Conservation (phyloP, 2,888 invertebrate genomes). For the Ornithoptera priamus region DNA sequence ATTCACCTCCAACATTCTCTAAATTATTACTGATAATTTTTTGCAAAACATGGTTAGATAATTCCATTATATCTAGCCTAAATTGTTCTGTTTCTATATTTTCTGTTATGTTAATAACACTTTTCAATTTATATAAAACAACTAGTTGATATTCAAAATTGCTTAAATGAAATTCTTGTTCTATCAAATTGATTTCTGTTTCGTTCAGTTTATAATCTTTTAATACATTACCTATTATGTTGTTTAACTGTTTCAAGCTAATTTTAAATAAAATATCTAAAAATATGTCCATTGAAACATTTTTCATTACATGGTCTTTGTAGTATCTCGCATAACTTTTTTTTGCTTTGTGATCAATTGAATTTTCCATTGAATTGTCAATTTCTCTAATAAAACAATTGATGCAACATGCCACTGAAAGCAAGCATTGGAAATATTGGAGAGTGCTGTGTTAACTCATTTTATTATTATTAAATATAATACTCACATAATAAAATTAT, state of each 20-base stretch:
- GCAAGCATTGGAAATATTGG: not conserved
- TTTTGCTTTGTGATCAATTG: not conserved
- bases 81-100: slow-evolving; percentile 42
- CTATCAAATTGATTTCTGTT: slow-evolving; percentile 36
- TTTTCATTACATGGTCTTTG: slow-evolving; percentile 14
- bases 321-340: not conserved
- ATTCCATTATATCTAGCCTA: slow-evolving; percentile 48
- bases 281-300: slow-evolving; percentile 30
- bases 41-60: slow-evolving; percentile 47
- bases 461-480: slow-evolving; percentile 3
- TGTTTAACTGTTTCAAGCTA: slow-evolving; percentile 38
- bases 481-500: slow-evolving; percentile 29
- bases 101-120: slow-evolving; percentile 34
- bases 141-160: slow-evolving; percentile 40
- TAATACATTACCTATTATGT: slow-evolving; percentile 41
- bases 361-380: not conserved
- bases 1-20: slow-evolving; percentile 38
- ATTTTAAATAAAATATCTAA: slow-evolving; percentile 36
- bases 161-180: slow-evolving; percentile 39
- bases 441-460: not conserved
- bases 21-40: slow-evolving; percentile 42
- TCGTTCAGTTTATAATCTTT: slow-evolving; percentile 40
- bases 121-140: slow-evolving; percentile 41
- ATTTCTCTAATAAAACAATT: not conserved
- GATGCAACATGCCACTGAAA: not conserved